Evolutionary conservation across 2,888 invertebrate species (phyloP), one percentile per base, ranked within the genome.

Genomic region (Syrista parreyssii): DNA sequence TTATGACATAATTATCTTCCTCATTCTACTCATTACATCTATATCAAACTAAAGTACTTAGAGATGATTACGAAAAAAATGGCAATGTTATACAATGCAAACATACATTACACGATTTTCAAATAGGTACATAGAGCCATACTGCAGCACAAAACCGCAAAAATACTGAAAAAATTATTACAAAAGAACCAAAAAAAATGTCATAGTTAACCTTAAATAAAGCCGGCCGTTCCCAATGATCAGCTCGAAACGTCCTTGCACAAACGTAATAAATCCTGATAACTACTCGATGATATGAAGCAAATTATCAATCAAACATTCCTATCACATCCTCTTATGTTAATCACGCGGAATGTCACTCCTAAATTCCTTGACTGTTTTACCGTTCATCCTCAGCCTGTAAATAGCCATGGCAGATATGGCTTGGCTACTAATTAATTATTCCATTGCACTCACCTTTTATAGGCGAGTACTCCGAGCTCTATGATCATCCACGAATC

Each of bases 311-410:
- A 36, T 74, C 68, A 73, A 32, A 30, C 12, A 73, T 78, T 78
- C 71, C 73, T 68, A 74, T 36, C 68, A 68, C 75, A 77, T 74
- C 55, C 68, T 68, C 75, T 73, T 71, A 73, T 76, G 78, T 75
- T 79, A 79, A 76, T 79, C 81, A 81, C 81, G 83, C 79, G 83
- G 80, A 83, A 82, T 80, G 81, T 83, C 84, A 83, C 79, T 81
- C 85, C 84, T 81, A 82, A 84, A 84, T 84, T 84, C 82, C 75
- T 77, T 71, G 6, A 35, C 12, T 74, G 30, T 33, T 74, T 74
- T 35, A 74, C 74, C 74, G 36, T 71, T 71, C 71, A 71, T 32
- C 71, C 31, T 33, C 12, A 33, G 33, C 36, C 74, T 35, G 74
- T 33, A 74, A 74, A 35, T 74, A 74, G 35, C 36, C 35, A 30